These are phyloP conservation scores for Pelobates cultripes DNA, from an alignment of 2,797 vertebrate genomes.

Conservation along the genomic window DNA sequence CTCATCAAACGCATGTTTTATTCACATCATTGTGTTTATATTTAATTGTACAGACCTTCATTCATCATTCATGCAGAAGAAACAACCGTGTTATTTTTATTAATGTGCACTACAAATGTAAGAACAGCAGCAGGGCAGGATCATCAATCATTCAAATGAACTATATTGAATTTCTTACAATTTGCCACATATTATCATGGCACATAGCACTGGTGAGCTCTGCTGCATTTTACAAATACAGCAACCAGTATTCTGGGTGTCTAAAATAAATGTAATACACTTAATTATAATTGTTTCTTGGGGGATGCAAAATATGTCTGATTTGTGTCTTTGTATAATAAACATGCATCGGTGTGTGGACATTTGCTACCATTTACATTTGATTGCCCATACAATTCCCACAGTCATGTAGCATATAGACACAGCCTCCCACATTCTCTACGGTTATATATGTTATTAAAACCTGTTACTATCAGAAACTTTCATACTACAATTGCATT, in stretches of 20 bases:
- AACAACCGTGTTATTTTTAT: not conserved
- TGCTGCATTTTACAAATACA: conserved; percentile 9
- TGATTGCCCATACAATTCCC: not conserved
- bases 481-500: not conserved
- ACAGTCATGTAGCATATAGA: conserved; percentile 1
- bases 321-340: not conserved
- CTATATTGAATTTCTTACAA: conserved; percentile 15
- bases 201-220: not conserved
- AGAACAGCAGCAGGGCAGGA: conserved; percentile 1
- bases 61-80: not conserved
- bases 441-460: conserved; percentile 19
- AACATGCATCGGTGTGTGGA: not conserved
- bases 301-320: not conserved
- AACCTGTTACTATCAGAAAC: conserved; percentile 21
- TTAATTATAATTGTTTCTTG: not conserved
- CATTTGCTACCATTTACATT: conserved; percentile 1
- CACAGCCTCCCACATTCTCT: conserved; percentile 13
- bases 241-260: not conserved
- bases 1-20: not conserved
- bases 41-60: not conserved
- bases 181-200: not conserved
- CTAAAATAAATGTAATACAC: not conserved
- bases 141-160: conserved; percentile 37
- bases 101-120: conserved; percentile 6
- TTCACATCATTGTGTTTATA: not conserved